A percentile compares a stretch with the other conserved stretches of the same genome.
Conservation (phyloP, 2,113 vertebrate genomes). For the Syngnathoides biaculeatus region DNA sequence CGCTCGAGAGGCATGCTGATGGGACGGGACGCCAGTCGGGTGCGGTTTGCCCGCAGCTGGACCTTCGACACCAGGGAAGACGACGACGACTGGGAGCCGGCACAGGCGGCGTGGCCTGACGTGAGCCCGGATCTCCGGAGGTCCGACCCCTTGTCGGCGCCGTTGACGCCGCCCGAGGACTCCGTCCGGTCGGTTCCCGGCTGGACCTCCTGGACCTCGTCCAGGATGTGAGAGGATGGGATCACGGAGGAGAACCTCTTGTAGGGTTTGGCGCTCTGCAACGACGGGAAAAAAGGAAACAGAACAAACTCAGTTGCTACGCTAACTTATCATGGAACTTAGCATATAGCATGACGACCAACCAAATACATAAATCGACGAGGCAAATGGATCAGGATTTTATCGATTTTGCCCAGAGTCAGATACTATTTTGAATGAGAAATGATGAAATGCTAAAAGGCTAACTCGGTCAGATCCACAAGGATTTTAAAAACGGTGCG, state of each 20-base stretch:
- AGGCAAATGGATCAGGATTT: no score
- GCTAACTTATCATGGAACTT: not conserved
- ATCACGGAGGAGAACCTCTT: slow-evolving; percentile 72
- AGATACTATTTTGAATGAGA: no score
- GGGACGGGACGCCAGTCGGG: slow-evolving; percentile 73
- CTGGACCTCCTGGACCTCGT: slow-evolving; percentile 60
- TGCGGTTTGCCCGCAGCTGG: slow-evolving; percentile 73
- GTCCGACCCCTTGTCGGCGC: slow-evolving; percentile 38
- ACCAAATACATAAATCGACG: no score
- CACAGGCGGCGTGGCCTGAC: slow-evolving; percentile 61
- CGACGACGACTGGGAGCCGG: slow-evolving; percentile 40
- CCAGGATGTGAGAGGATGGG: slow-evolving; percentile 62
- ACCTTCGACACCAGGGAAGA: slow-evolving; percentile 52
- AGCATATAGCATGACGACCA: no score
- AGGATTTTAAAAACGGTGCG: no score
- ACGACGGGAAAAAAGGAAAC: not conserved
- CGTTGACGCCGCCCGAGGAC: slow-evolving; percentile 54
- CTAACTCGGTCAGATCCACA: no score
- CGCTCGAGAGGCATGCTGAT: slow-evolving; percentile 86
- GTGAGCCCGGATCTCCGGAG: slow-evolving; percentile 49
- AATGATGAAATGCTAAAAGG: no score
- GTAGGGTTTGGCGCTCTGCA: slow-evolving; percentile 65
- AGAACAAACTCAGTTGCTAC: not conserved
- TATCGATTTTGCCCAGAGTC: no score
- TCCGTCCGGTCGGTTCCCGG: slow-evolving; percentile 36